Conservation (phyloP, 1,140 invertebrate species). For the Akabosia matsudoensis region DNA sequence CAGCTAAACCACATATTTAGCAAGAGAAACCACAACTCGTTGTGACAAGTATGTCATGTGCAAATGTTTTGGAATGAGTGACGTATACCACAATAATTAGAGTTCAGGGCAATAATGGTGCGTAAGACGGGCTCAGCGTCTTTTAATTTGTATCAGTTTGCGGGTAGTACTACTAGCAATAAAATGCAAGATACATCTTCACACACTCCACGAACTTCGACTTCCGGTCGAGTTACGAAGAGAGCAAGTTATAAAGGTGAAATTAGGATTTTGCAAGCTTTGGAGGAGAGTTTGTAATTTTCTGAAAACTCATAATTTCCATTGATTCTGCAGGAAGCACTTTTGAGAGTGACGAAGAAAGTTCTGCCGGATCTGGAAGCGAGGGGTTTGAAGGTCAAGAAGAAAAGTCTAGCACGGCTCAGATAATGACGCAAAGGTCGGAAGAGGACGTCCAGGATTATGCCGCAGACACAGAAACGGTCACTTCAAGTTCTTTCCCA, state of each 20-base stretch:
- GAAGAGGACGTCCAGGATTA: neutral
- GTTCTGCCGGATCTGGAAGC: neutral
- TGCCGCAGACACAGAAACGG: neutral
- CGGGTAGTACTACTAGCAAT: neutral
- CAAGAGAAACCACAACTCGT: too few relatives aligned
- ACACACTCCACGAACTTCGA: neutral
- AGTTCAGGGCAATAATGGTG: too few relatives aligned
- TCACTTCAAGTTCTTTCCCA: slow-evolving; percentile 49
- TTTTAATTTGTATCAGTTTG: neutral
- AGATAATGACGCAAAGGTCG: neutral
- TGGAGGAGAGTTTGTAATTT: neutral
- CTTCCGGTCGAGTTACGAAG: neutral
- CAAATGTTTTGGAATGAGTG: neutral
- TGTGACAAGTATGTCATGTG: neutral
- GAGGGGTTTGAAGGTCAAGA: neutral
- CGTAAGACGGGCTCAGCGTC: slow-evolving; percentile 1
- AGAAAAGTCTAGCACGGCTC: neutral
- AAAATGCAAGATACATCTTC: neutral
- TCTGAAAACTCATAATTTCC: neutral
- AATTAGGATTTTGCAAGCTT: neutral
- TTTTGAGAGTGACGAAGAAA: neutral
- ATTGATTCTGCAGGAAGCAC: neutral
- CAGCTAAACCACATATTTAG: too few relatives aligned
- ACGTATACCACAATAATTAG: neutral
- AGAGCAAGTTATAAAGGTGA: neutral